phyloP scores from a whole-genome alignment of 2,888 invertebrate species.

The Vannuccia rotundouncinata region DNA sequence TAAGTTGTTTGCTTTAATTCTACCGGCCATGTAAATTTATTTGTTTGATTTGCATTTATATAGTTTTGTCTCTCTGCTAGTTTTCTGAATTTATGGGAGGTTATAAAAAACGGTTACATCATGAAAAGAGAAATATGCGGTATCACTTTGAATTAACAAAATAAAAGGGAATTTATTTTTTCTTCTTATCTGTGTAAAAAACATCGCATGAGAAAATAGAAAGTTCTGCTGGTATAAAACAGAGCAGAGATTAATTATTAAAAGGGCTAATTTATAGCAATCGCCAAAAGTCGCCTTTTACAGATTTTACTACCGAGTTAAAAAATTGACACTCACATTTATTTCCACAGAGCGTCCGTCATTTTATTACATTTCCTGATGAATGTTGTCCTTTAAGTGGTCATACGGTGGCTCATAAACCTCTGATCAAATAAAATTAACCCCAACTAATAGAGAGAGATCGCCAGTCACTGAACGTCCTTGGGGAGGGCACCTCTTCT shows the following conservation, averaged over 20 bases:
- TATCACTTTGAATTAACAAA: background rate
- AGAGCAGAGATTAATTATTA: background rate
- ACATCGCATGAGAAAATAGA: background rate
- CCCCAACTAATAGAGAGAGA: too few species aligned
- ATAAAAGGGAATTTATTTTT: background rate
- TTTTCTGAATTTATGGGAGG: too few species aligned
- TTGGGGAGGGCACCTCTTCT: background rate
- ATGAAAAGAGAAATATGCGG: too few species aligned
- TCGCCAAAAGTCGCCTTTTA: background rate
- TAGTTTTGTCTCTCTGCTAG: too few species aligned
- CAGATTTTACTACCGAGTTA: background rate
- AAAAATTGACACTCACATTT: background rate
- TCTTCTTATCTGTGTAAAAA: background rate
- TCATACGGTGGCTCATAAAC: constrained; percentile 24
- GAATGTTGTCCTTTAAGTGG: background rate
- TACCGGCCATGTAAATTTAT: background rate
- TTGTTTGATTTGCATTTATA: too few species aligned
- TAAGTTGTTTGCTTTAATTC: background rate
- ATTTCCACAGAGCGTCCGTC: background rate
- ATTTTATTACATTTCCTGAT: background rate
- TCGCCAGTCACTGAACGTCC: background rate
- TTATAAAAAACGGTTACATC: too few species aligned
- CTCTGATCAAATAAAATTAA: constrained; percentile 20
- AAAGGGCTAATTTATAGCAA: background rate
- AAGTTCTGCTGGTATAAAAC: background rate